Evolutionary conservation across 2,113 vertebrate species (phyloP), one percentile per base, ranked within the genome.

Genomic region (Platanista minor): DNA sequence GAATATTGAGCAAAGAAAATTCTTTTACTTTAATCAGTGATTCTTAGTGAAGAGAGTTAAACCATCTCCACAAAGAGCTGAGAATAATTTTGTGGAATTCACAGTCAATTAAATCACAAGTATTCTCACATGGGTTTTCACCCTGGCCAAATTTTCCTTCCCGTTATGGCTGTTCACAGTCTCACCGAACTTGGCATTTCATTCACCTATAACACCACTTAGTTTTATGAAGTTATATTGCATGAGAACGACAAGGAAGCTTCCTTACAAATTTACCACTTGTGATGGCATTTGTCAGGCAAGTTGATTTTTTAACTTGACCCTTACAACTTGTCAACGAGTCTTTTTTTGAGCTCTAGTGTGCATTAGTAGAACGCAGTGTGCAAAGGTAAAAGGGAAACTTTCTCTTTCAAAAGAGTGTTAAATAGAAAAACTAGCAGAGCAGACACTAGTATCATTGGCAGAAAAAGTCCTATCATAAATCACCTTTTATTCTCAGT

Each of bases 61-160:
- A 67, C 39, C 82, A 69, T 57, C 21, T 90, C 23, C 43, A 95
- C 41, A 25, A 87, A 96, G 43, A 49, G 27, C 18, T 7, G 39
- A 91, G 88, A 36, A 67, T 5, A 0, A 83, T 27, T 74, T 61
- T 84, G 36, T 36, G 36, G 39, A 66, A 85, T 80, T 95, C 15
- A 14, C 2, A 43, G 33, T 83, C 94, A 87, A 86, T 78, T 87
- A 86, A 84, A 64, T 81, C 52, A 77, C 23, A 84, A 80, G 18
- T 36, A 75, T 46, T 46, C 97, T 95, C 96, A 96, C 33, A 36
- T 6, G 72, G 36, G 64, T 29, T 96, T 93, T 92, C 83, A 69
- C 29, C 54, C 87, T 4, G 20, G 72, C 91, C 74, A 71, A 67
- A 18, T 10, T 75, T 84, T 59, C 41, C 67, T 59, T 83, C 20